Percentiles rank a stretch among this genome's conserved stretches.
Conservation (phyloP, 1,140 invertebrate species). For the Ostrea denselamellosa region DNA sequence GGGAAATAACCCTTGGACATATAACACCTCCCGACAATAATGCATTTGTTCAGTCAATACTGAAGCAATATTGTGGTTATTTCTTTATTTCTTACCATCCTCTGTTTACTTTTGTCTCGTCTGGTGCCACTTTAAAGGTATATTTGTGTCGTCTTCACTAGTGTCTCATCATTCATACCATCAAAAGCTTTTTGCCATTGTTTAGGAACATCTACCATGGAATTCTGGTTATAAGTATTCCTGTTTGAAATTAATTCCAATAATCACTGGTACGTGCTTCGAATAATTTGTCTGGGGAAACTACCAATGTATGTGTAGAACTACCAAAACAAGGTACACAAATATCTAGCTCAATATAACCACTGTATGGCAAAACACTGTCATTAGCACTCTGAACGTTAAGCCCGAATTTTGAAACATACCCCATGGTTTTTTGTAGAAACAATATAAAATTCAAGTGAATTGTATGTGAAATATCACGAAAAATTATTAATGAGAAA, state of each 20-base stretch:
- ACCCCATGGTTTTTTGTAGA: too few relatives aligned
- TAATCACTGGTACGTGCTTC: constrained; percentile 42
- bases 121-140: too few relatives aligned
- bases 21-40: constrained; percentile 21
- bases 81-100: too few relatives aligned
- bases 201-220: background rate
- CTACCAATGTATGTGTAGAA: constrained; percentile 1
- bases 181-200: constrained; percentile 45
- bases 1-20: constrained; percentile 54
- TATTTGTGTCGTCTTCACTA: constrained; percentile 48
- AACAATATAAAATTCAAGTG: too few relatives aligned
- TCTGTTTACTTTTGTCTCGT: too few relatives aligned
- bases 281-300: constrained; percentile 44
- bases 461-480: too few relatives aligned
- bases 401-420: constrained; percentile 49
- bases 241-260: constrained; percentile 55
- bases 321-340: constrained; percentile 28
- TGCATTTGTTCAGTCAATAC: too few relatives aligned
- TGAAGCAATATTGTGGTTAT: too few relatives aligned
- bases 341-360: constrained; percentile 48
- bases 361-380: constrained; percentile 42
- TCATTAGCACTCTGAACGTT: constrained; percentile 42
- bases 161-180: background rate
- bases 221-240: background rate
- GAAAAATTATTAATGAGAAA: too few relatives aligned